Base-by-base conservation (phyloP, 1,140 invertebrate species). In the Lutraria rhynchaena region DNA sequence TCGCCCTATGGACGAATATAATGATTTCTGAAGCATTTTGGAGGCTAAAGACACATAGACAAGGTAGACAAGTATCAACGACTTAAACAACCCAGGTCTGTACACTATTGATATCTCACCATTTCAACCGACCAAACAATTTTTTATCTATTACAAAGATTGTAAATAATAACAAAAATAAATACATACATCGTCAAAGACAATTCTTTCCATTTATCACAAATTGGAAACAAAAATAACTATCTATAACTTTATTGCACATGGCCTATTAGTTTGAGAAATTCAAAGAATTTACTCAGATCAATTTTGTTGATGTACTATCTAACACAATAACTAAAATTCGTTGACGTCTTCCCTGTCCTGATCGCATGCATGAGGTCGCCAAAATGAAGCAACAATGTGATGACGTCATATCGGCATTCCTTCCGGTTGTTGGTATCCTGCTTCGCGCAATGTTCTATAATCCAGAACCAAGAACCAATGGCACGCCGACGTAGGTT, bases 181-280 rank as follows among this genome's bases (percentile, higher is more conserved):
- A 57, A 78, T 78, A 78, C 60, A 78, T 78, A 78, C 75, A 76
- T 63, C 55, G 69, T 78, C 49, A 67, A 49, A 63, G 35, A 41
- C 49, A 37, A 67, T 15, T 31, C 46, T 65, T 67, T 57, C 49
- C 44, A 65, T 53, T 44, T 78, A 78, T 78, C 75, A 78, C 75
- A 78, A 78, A 78, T 58, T 53, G 37, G 53, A 74, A 74, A 74
- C 71, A 67, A 69, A n/a, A 57, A 67, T 78, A 57, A 78, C 7
- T 67, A 78, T 67, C 58, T 78, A 61, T 78, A 78, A 51, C 75
- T 78, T 53, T 78, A 78, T 78, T 78, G 75, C 75, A 78, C 75
- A 69, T 63, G 75, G 75, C 75, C 75, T 78, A 78, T n/a, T n/a
- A n/a, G 15, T 37, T 3, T 76, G 60, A 65, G 75, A 78, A 78